Base-by-base conservation (phyloP, 2,888 invertebrate genomes). In the Rhagonycha lutea region DNA sequence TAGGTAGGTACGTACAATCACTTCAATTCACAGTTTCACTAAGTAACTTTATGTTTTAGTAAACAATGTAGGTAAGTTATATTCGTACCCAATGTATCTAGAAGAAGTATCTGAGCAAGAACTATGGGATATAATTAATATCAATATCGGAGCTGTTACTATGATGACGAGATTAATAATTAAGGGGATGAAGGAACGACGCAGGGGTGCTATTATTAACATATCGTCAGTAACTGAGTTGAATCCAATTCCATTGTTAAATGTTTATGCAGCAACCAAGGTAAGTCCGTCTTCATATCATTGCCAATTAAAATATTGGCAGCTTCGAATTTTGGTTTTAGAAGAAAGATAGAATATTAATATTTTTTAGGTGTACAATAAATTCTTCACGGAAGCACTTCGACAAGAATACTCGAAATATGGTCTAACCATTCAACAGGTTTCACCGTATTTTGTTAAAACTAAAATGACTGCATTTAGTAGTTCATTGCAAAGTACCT, bases 401-500 rank as follows among this genome's bases (percentile, higher is more conserved):
- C 91, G 95, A 75, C 92, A 93, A 78, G 98, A 98, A 88, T 94
- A 97, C 86, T 89, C 92, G 3, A 86, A 91, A 62, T 89, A 90
- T 71, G 96, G 96, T 32, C 91, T 98, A 76, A 92, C 94, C 32
- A 91, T 98, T 24, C 98, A 98, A 87, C 95, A 96, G 86, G 89
- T 98, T 18, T 91, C 94, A 0, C 98, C 98, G 0, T 90, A 96
- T 83, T 98, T 96, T 88, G 93, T 98, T 72, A 93, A 94, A 73
- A 98, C 98, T 0, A 96, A 97, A 89, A 96, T 97, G 94, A 97
- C 96, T 86, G 90, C 92, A 28, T 97, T 94, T 89, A 95, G 95
- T 68, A 89, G 92, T 76, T 90, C 91, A 28, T 89, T 96, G 26
- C 90, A 94, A 88, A 90, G 90, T 23, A 92, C 91, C 0, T 92